A percentile compares a stretch with the other conserved stretches of the same genome.
phyloP scores from a whole-genome alignment of 2,113 vertebrate genomes.

The Nematolebias whitei region DNA sequence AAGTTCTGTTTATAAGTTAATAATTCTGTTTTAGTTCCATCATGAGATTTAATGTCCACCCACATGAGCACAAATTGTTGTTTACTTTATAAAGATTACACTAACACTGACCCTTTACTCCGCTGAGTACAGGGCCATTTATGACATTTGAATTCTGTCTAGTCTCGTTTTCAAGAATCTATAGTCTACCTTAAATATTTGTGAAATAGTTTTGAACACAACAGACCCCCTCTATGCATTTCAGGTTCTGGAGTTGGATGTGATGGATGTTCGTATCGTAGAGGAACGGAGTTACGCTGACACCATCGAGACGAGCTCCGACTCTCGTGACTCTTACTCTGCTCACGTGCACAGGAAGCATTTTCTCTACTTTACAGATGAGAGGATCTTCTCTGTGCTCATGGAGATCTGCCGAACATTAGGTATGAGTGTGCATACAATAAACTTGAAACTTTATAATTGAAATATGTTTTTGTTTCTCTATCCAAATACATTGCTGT shows the following conservation, averaged over 20 bases:
- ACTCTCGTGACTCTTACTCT: rapidly evolving
- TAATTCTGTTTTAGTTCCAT: too few relatives aligned
- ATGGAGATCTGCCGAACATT: conserved; percentile 86
- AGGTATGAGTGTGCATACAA: conserved; percentile 52
- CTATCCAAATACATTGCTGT: neutral
- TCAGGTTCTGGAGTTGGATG: conserved; percentile 88
- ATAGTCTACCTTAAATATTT: neutral
- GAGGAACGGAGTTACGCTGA: conserved; percentile 78
- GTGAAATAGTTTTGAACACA: neutral
- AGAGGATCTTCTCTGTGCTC: conserved; percentile 82
- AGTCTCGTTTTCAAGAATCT: neutral
- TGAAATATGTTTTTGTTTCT: neutral
- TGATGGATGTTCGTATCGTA: conserved; percentile 86
- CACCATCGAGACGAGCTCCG: conserved; percentile 4
- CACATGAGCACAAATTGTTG: too few relatives aligned
- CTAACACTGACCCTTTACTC: neutral
- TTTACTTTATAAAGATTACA: too few relatives aligned
- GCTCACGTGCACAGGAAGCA: conserved; percentile 79
- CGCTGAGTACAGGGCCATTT: neutral
- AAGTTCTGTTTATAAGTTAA: too few relatives aligned
- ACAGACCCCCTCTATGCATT: neutral
- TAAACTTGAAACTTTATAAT: neutral
- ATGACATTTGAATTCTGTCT: neutral
- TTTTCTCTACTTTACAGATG: conserved; percentile 90
- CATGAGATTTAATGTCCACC: too few relatives aligned